A percentile compares a stretch with the other conserved stretches of the same genome.
These are phyloP conservation scores for Drosophila mayaguana DNA, from an alignment of 2,888 invertebrate genomes.

Conservation along the genomic window DNA sequence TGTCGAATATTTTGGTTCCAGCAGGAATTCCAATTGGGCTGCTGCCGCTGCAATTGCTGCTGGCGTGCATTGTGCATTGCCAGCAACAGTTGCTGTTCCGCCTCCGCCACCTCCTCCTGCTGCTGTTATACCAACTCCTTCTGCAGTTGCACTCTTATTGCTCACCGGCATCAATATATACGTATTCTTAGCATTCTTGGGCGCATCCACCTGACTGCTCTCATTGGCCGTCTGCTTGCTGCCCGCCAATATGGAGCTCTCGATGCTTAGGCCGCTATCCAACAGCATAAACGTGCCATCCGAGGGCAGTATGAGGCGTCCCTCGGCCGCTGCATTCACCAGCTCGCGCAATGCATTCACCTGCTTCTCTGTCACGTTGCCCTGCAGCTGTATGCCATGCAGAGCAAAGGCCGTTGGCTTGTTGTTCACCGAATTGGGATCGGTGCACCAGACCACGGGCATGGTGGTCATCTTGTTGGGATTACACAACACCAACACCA, in stretches of 20 bases:
- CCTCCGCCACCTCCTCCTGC: not conserved
- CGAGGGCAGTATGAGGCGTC: conserved; percentile 85
- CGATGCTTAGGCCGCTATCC: conserved; percentile 85
- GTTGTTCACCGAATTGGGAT: conserved; percentile 85
- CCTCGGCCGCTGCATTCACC: conserved; percentile 85
- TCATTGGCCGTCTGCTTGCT: conserved; percentile 27
- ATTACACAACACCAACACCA: conserved; percentile 9
- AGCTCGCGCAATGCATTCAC: conserved; percentile 84
- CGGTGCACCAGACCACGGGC: conserved; percentile 85
- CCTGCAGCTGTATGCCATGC: conserved; percentile 85
- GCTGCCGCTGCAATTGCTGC: conserved; percentile 58
- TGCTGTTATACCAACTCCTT: not conserved
- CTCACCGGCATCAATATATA: conserved; percentile 83
- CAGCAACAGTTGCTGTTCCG: conserved; percentile 5
- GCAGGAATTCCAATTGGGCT: conserved; percentile 63
- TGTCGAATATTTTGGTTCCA: conserved; percentile 83
- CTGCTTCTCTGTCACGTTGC: conserved; percentile 85
- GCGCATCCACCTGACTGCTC: not conserved
- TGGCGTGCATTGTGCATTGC: conserved; percentile 27
- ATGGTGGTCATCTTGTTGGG: conserved; percentile 83
- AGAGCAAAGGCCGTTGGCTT: conserved; percentile 85
- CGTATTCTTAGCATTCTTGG: conserved; percentile 72
- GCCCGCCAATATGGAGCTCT: conserved; percentile 83
- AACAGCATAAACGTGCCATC: conserved; percentile 85
- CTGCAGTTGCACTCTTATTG: conserved; percentile 30